Evolutionary conservation across 2,888 invertebrate genomes (phyloP).

Genomic region (Eretmocerus hayati): DNA sequence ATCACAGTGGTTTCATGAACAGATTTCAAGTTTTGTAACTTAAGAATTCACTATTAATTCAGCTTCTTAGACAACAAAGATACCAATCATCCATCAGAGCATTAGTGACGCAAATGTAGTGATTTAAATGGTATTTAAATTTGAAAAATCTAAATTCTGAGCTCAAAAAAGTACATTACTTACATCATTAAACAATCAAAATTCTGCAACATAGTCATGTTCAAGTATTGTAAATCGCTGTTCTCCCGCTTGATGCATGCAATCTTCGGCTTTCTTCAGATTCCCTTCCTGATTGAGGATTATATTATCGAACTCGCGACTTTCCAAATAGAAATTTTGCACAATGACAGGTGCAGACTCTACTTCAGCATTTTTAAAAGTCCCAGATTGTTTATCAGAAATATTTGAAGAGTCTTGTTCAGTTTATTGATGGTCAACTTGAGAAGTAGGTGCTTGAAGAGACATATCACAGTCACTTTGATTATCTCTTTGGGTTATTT

Average conservation of each 20-base stretch:
- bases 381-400: not conserved
- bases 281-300: too few species aligned
- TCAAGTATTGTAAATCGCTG: constrained; percentile 18
- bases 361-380: constrained; percentile 1
- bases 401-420: constrained; percentile 6
- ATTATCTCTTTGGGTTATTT: not conserved
- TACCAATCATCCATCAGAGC: too few species aligned
- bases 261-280: constrained; percentile 7
- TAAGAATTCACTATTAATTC: too few species aligned
- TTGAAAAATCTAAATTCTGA: too few species aligned
- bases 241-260: constrained; percentile 9
- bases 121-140: too few species aligned
- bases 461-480: not conserved
- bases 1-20: not conserved
- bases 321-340: constrained; percentile 10
- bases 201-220: constrained; percentile 20
- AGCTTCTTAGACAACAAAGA: too few species aligned
- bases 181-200: constrained; percentile 3
- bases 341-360: too few species aligned
- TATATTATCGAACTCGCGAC: constrained; percentile 13
- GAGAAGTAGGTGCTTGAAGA: not conserved
- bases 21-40: too few species aligned
- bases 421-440: not conserved
- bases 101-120: too few species aligned
- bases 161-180: too few species aligned